phyloP scores from a whole-genome alignment of 1,140 invertebrate genomes.

The Drosophila prosaltans region DNA sequence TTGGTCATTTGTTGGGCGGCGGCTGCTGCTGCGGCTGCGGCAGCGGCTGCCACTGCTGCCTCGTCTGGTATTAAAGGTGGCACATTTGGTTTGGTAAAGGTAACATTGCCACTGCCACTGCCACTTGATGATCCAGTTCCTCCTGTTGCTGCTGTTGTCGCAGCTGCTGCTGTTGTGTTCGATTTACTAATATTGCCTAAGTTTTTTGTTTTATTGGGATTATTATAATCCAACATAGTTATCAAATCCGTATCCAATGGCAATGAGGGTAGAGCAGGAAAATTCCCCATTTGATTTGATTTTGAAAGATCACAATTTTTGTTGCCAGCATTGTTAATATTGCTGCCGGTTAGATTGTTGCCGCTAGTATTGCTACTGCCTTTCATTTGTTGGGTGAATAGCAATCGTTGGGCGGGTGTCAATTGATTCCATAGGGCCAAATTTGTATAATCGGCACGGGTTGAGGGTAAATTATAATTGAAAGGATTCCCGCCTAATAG shows the following conservation, averaged over 20 bases:
- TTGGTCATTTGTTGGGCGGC: slow-evolving; percentile 1
- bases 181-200: neutral
- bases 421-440: slow-evolving; percentile 78
- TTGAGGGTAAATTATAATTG: slow-evolving; percentile 73
- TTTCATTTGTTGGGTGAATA: slow-evolving; percentile 77
- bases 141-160: neutral
- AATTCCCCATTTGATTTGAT: slow-evolving; percentile 33
- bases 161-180: slow-evolving; percentile 15
- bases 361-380: slow-evolving; percentile 9
- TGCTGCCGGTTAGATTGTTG: neutral
- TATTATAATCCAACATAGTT: slow-evolving; percentile 81
- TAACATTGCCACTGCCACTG: slow-evolving; percentile 24
- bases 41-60: slow-evolving; percentile 23
- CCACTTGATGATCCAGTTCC: neutral
- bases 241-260: slow-evolving; percentile 76
- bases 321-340: neutral
- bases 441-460: slow-evolving; percentile 70
- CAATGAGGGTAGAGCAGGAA: slow-evolving; percentile 70
- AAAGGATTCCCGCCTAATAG: slow-evolving; percentile 57
- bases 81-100: slow-evolving; percentile 74
- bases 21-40: slow-evolving; percentile 1
- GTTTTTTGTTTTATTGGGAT: slow-evolving; percentile 62
- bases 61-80: slow-evolving; percentile 67
- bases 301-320: slow-evolving; percentile 3
- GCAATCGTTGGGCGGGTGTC: slow-evolving; percentile 63